Evolutionary conservation across 2,888 invertebrate genomes (phyloP), one percentile per base, ranked within the genome.

Genomic region (Chrysolina americana): DNA sequence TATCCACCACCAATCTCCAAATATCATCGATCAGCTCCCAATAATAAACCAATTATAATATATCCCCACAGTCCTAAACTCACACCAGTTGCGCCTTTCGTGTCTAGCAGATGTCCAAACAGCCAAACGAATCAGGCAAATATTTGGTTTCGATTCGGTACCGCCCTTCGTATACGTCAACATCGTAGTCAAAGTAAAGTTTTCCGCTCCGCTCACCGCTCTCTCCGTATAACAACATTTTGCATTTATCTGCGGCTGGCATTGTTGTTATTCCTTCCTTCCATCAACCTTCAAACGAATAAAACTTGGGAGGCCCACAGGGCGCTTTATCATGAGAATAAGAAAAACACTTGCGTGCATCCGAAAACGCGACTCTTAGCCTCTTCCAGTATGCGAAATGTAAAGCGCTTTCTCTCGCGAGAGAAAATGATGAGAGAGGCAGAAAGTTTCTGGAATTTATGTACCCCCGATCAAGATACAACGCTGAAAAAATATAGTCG

Each of bases 401-500:
- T 13, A 59, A 15, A 59, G 36, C 9, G 59, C 36, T 15, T 21
- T 9, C 21, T 53, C 21, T 6, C 28, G 59, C n/a, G n/a, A 28
- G 28, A 11, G 59, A 59, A 59, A 59, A 59, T 59, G 59, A 59
- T 59, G 36, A 59, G 59, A 59, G 59, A 2, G 23, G n/a, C n/a
- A 17, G 9, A 59, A 59, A 59, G 36, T 59, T 59, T 36, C 36
- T 15, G 28, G 23, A 59, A 59, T 59, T 59, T 59, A 59, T 59
- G 59, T 59, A 59, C 59, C 36, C 36, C n/a, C 11, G 36, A 59
- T 59, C 59, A 59, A 59, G 59, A 59, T 28, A 59, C 59, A 59
- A 59, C 59, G 59, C 36, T 23, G 59, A 59, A 59, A 59, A 59
- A 59, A 59, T 59, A 59, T 36, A n/a, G 59, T 59, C 28, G 59